Evolutionary conservation across 2,888 invertebrate genomes (phyloP).

Genomic region (Apocheima hispidaria): DNA sequence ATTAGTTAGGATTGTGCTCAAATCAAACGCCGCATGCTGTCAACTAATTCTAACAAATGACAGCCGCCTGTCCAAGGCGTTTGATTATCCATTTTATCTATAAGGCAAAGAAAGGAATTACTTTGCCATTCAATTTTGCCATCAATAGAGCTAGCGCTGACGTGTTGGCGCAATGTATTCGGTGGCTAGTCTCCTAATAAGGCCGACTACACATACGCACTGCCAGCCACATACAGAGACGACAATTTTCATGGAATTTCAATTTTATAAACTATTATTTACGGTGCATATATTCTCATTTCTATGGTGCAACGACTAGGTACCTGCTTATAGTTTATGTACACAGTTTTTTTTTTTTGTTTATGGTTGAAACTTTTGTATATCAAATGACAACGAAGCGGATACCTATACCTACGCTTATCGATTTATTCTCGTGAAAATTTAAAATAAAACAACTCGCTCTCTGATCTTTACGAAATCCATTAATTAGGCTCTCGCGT

Average conservation of each 20-base stretch:
- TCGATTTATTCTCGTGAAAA: background rate
- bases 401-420: no score
- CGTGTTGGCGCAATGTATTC: slow-evolving; percentile 26
- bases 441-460: slow-evolving; percentile 3
- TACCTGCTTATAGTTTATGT: background rate
- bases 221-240: slow-evolving; percentile 1
- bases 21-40: slow-evolving; percentile 44
- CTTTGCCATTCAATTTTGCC: slow-evolving; percentile 37
- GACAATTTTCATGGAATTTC: slow-evolving; percentile 18
- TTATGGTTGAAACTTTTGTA: no score
- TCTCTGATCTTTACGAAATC: background rate
- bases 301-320: background rate
- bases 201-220: slow-evolving; percentile 13
- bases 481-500: slow-evolving; percentile 1
- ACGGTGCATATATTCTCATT: background rate
- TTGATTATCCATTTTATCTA: slow-evolving; percentile 44
- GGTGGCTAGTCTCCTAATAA: slow-evolving; percentile 27
- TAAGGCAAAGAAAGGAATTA: slow-evolving; percentile 38
- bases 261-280: slow-evolving; percentile 11
- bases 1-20: slow-evolving; percentile 52
- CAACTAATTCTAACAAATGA: slow-evolving; percentile 57
- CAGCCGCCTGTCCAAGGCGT: slow-evolving; percentile 47
- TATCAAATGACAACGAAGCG: no score
- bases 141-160: slow-evolving; percentile 33
- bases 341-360: no score